Conservation (phyloP, 2,888 invertebrate genomes). For the Mesorhabditis belari region DNA sequence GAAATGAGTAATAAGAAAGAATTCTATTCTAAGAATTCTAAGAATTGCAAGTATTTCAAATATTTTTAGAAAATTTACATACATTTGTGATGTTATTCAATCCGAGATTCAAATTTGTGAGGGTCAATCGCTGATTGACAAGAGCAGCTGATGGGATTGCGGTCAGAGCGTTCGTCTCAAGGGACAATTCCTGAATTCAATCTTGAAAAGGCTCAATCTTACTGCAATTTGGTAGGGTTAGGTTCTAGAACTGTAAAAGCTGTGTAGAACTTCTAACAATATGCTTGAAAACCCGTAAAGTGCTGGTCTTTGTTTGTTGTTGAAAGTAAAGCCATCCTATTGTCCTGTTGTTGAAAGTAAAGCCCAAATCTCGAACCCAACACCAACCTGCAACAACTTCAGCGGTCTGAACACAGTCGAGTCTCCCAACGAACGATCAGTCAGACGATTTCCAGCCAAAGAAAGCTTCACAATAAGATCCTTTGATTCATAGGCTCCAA, state of each 20-base stretch:
- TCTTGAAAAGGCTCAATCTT: neutral
- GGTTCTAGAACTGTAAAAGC: too few relatives aligned
- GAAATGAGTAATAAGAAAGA: constrained; percentile 3
- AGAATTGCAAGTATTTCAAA: neutral
- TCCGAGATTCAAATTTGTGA: constrained; percentile 51
- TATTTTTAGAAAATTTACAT: neutral
- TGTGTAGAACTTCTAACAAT: too few relatives aligned
- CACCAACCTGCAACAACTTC: constrained; percentile 43
- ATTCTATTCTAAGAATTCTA: neutral
- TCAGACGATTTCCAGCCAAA: constrained; percentile 48
- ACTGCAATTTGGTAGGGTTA: too few relatives aligned
- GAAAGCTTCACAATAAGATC: constrained; percentile 48
- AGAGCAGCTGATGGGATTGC: constrained; percentile 47
- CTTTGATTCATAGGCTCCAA: constrained; percentile 37
- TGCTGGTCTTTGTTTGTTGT: too few relatives aligned
- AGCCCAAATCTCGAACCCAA: neutral
- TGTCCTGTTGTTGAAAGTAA: neutral
- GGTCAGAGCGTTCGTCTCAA: constrained; percentile 50
- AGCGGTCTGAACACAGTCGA: constrained; percentile 46
- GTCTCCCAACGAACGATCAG: constrained; percentile 41
- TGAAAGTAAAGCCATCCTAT: neutral
- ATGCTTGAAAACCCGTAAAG: too few relatives aligned
- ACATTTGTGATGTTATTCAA: constrained; percentile 44
- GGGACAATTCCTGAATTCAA: constrained; percentile 42
- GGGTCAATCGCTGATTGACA: constrained; percentile 37